Conservation (phyloP, 2,888 invertebrate genomes). For the Linnaemya vulpina region DNA sequence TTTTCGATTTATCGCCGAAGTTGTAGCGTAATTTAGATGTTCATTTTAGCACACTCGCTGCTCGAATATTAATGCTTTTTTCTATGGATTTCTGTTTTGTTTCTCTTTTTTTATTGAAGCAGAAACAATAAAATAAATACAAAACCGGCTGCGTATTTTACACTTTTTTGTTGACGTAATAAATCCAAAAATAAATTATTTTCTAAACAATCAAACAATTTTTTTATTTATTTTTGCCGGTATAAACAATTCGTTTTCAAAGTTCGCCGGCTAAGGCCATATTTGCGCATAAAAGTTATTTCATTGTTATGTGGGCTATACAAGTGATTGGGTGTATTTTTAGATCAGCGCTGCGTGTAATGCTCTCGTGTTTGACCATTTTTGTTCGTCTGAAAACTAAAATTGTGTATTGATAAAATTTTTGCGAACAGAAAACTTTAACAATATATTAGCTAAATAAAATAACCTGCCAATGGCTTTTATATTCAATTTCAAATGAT, state of each 20-base stretch:
- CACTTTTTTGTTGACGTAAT: constrained; percentile 65
- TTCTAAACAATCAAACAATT: constrained; percentile 23
- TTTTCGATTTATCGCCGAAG: constrained; percentile 6
- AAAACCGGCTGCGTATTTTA: constrained; percentile 31
- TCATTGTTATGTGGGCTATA: constrained; percentile 20
- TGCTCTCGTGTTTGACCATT: background rate
- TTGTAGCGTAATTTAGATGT: constrained; percentile 1
- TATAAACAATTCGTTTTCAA: background rate
- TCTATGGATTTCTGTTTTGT: background rate
- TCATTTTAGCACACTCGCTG: constrained; percentile 4
- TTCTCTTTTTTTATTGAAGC: background rate
- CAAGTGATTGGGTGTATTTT: background rate
- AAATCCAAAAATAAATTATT: constrained; percentile 58
- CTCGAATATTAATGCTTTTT: constrained; percentile 36
- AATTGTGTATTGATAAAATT: too few species aligned
- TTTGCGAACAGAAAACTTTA: too few species aligned
- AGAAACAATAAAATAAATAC: background rate
- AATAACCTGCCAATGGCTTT: too few species aligned
- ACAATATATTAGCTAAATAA: too few species aligned
- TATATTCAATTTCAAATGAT: too few species aligned
- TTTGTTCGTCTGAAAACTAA: too few species aligned
- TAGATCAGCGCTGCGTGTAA: background rate
- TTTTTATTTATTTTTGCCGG: background rate
- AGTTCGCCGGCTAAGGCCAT: constrained; percentile 14
- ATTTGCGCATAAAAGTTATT: constrained; percentile 4